phyloP scores from a whole-genome alignment of 1,140 invertebrate genomes.

The Macrobrachium nipponense region DNA sequence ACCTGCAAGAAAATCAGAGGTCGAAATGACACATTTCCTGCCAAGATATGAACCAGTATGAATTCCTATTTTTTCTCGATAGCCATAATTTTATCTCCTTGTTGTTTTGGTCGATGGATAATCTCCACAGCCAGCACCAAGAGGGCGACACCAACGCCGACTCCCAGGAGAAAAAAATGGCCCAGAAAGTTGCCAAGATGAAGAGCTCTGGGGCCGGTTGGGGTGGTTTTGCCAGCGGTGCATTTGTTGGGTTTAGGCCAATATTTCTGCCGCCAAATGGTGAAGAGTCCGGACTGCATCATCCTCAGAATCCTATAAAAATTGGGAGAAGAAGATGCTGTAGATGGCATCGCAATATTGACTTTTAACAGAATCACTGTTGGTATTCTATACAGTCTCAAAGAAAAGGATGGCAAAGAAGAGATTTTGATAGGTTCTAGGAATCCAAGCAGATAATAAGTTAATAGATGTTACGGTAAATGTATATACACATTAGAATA shows the following conservation, averaged over 20 bases:
- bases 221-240: slow-evolving; percentile 6
- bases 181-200: slow-evolving; percentile 50
- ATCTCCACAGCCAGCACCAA: slow-evolving; percentile 30
- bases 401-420: not conserved
- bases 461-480: no score
- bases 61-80: not conserved
- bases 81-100: not conserved
- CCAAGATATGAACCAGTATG: not conserved
- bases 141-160: slow-evolving; percentile 29
- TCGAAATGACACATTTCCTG: no score
- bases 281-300: slow-evolving; percentile 63
- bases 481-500: no score
- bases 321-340: not conserved
- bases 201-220: slow-evolving; percentile 43
- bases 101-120: not conserved
- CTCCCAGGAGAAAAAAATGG: slow-evolving; percentile 59
- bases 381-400: not conserved
- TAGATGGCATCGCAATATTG: not conserved
- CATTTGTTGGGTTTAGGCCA: slow-evolving; percentile 64
- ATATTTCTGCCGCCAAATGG: slow-evolving; percentile 58
- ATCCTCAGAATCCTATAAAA: slow-evolving; percentile 63
- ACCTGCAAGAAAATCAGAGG: no score
- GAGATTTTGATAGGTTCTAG: not conserved
- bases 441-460: no score
- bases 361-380: not conserved